Evolutionary conservation across 2,888 invertebrate species (phyloP), one percentile per base, ranked within the genome.

Genomic region (Lysandra coridon): DNA sequence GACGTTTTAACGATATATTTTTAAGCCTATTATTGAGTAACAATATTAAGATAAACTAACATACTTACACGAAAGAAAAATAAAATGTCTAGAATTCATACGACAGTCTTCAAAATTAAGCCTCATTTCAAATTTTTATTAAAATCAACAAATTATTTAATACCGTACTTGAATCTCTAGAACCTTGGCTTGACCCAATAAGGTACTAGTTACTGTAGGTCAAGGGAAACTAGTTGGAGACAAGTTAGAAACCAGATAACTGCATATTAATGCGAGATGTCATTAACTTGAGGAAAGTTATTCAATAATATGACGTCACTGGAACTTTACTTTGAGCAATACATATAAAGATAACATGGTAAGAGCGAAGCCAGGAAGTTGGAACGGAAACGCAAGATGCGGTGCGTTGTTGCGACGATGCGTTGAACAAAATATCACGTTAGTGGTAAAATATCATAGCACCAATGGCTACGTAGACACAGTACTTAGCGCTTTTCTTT

Each of bases 191-290:
- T 64, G 12, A 30, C 30, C 64, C 12, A 30, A 64, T 62, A 23
- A 62, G 17, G n/a, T 2, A 23, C 23, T 64, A 30, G 10, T 62
- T 23, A n/a, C 23, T 64, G 30, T 64, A 64, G 64, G 64, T 64
- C 30, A 64, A 64, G 30, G 64, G 12, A 30, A 64, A 64, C 64
- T 23, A 23, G n/a, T 23, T 64, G 12, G 4, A 30, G 30, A 64
- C 64, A 64, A 64, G 30, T 64, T 64, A 64, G 64, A 64, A 30
- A 30, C 64, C 64, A 64, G 64, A 30, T 30, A 64, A 64, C 64
- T 30, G 30, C 64, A 30, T 64, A 64, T 4, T 64, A 30, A 30
- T 30, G 12, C 64, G 7, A 64, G 30, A 30, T 30, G 30, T 30
- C 23, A 6, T 64, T 23, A 64, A 30, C 12, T n/a, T 10, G 23